phyloP scores from a whole-genome alignment of 2,888 invertebrate genomes.

The Drosophila neutralis region DNA sequence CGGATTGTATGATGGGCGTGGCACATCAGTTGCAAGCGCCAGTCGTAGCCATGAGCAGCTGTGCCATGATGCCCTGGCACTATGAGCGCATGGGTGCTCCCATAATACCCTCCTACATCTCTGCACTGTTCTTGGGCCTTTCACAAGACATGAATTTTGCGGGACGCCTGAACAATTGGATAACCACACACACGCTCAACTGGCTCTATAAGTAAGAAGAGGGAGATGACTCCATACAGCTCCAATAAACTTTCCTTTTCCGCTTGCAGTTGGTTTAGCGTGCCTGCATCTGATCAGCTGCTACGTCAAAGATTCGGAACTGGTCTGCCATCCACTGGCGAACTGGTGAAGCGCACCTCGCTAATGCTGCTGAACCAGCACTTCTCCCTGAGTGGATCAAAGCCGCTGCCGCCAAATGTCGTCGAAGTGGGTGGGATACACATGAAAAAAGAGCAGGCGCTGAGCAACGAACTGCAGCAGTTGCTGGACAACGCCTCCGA shows the following conservation, averaged over 20 bases:
- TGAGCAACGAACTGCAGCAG: constrained; percentile 85
- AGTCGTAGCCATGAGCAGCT: constrained; percentile 86
- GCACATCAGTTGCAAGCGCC: constrained; percentile 88
- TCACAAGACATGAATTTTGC: constrained; percentile 84
- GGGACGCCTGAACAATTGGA: constrained; percentile 85
- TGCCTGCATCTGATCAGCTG: constrained; percentile 56
- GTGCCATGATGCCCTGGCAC: constrained; percentile 88
- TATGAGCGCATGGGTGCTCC: constrained; percentile 87
- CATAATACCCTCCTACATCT: constrained; percentile 87
- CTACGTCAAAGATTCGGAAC: constrained; percentile 77
- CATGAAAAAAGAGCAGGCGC: constrained; percentile 76
- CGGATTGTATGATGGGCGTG: constrained; percentile 89
- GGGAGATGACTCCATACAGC: background rate
- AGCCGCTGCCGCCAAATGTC: constrained; percentile 85
- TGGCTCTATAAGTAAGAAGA: constrained; percentile 71
- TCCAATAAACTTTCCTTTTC: rapidly evolving
- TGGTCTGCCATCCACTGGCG: constrained; percentile 85
- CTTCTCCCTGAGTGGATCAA: constrained; percentile 85
- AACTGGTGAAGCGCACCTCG: constrained; percentile 83
- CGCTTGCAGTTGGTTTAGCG: constrained; percentile 27
- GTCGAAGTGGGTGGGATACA: constrained; percentile 87
- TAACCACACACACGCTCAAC: constrained; percentile 75
- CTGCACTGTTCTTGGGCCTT: constrained; percentile 86
- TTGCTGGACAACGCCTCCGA: constrained; percentile 87
- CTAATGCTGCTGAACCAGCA: constrained; percentile 86